Conservation (phyloP, 2,113 vertebrate species). For the Solea solea region DNA sequence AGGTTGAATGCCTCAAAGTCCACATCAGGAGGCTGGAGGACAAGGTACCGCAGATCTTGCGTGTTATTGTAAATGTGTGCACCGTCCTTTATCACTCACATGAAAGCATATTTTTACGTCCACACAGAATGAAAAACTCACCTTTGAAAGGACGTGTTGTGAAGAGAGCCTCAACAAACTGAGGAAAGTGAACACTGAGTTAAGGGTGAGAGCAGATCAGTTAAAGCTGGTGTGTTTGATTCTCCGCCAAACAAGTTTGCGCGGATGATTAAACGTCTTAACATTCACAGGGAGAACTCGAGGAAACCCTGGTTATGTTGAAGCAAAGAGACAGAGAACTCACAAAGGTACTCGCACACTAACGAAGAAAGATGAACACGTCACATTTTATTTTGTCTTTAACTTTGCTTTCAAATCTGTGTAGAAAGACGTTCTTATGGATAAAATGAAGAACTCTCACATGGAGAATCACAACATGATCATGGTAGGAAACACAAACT, state of each 20-base stretch:
- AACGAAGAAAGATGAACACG: not conserved
- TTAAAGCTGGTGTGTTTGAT: not conserved
- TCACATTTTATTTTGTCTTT: not conserved
- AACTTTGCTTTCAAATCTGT: constrained; percentile 5
- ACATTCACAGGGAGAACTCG: constrained; percentile 73
- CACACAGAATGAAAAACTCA: constrained; percentile 78
- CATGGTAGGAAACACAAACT: constrained; percentile 59
- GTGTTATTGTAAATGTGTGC: not conserved
- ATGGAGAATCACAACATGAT: constrained; percentile 78
- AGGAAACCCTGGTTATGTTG: constrained; percentile 69
- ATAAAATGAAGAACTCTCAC: constrained; percentile 77
- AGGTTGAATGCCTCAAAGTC: constrained; percentile 73
- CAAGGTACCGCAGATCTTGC: constrained; percentile 61
- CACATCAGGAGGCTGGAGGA: constrained; percentile 76
- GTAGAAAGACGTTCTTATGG: constrained; percentile 76
- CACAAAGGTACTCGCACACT: constrained; percentile 66
- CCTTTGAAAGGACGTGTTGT: constrained; percentile 65
- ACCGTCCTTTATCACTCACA: not conserved
- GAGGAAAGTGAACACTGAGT: constrained; percentile 64
- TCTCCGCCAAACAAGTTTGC: not conserved
- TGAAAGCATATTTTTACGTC: not conserved
- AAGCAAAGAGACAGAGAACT: constrained; percentile 76
- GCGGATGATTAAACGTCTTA: constrained; percentile 1
- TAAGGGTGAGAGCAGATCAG: constrained; percentile 68
- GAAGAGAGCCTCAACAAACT: constrained; percentile 77